Evolutionary conservation across 2,797 vertebrate genomes (phyloP).

Genomic region (Pseudomugil gertrudae): DNA sequence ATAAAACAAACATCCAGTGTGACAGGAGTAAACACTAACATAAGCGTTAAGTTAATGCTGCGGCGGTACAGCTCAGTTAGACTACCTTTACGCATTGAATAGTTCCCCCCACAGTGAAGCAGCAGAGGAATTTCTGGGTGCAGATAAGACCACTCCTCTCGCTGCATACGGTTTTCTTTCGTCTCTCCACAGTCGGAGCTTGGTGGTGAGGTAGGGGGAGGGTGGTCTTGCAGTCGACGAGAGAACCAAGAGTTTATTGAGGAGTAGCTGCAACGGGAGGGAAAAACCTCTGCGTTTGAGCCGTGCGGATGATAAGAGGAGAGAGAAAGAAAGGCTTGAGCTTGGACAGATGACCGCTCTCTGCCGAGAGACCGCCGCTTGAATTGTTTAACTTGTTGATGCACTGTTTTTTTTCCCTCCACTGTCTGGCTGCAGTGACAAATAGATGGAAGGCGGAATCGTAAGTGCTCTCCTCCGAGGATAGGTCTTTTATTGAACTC

Average conservation of each 20-base stretch:
- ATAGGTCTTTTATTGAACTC: constrained; percentile 52
- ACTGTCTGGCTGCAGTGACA: constrained; percentile 61
- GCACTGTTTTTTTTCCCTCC: constrained; percentile 55
- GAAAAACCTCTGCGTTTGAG: constrained; percentile 51
- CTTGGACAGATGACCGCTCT: constrained; percentile 48
- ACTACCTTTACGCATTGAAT: constrained; percentile 67
- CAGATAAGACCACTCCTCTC: constrained; percentile 77
- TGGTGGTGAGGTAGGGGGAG: constrained; percentile 66
- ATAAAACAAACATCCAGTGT: constrained; percentile 1
- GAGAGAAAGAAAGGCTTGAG: constrained; percentile 29
- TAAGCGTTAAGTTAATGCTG: constrained; percentile 40
- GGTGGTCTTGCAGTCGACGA: constrained; percentile 81
- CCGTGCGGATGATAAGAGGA: constrained; percentile 55
- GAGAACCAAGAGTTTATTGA: constrained; percentile 81
- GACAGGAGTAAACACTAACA: constrained; percentile 19
- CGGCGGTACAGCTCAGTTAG: constrained; percentile 61
- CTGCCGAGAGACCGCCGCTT: constrained; percentile 57
- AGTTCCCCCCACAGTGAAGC: constrained; percentile 53
- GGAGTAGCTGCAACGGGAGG: constrained; percentile 74
- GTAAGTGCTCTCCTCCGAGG: constrained; percentile 60
- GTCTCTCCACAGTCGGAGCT: constrained; percentile 67
- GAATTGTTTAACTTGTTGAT: constrained; percentile 84
- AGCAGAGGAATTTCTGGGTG: constrained; percentile 75
- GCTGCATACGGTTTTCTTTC: constrained; percentile 69
- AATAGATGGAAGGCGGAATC: constrained; percentile 70